Percentiles rank a stretch among this genome's conserved stretches.
phyloP scores from a whole-genome alignment of 2,113 vertebrate species.

The Saccopteryx leptura region DNA sequence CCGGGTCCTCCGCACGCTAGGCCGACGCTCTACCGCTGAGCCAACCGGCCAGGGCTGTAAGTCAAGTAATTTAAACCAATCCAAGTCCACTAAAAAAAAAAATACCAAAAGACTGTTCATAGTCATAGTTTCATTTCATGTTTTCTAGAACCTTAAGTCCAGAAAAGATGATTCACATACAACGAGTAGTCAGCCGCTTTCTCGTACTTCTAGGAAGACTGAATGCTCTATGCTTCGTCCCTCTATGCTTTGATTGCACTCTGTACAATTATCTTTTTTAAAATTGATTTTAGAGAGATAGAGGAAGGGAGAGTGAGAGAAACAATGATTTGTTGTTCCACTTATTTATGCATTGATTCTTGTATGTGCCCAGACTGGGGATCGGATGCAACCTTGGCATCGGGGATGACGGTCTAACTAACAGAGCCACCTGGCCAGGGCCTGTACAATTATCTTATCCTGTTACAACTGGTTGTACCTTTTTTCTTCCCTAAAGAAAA shows the following conservation, averaged over 20 bases:
- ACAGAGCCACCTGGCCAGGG: no score
- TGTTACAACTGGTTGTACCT: background rate
- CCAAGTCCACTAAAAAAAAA: background rate
- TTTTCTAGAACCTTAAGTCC: conserved; percentile 22
- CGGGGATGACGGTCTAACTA: no score
- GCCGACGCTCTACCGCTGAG: no score
- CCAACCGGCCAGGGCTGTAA: no score
- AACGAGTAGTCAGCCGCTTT: background rate
- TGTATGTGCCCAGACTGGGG: no score
- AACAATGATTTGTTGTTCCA: no score
- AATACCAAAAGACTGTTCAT: background rate
- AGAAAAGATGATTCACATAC: conserved; percentile 27
- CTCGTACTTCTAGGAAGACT: background rate
- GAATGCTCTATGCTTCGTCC: background rate
- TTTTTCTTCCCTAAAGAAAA: conserved; percentile 16
- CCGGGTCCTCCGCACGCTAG: no score
- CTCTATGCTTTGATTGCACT: background rate
- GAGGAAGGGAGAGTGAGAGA: no score
- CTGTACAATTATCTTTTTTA: background rate
- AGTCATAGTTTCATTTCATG: background rate
- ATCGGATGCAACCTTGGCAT: no score
- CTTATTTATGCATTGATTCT: no score
- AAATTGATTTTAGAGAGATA: no score
- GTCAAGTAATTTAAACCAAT: conserved; percentile 32
- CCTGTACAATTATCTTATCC: background rate